Conservation (phyloP, 2,797 vertebrate genomes). For the Trichosurus vulpecula region DNA sequence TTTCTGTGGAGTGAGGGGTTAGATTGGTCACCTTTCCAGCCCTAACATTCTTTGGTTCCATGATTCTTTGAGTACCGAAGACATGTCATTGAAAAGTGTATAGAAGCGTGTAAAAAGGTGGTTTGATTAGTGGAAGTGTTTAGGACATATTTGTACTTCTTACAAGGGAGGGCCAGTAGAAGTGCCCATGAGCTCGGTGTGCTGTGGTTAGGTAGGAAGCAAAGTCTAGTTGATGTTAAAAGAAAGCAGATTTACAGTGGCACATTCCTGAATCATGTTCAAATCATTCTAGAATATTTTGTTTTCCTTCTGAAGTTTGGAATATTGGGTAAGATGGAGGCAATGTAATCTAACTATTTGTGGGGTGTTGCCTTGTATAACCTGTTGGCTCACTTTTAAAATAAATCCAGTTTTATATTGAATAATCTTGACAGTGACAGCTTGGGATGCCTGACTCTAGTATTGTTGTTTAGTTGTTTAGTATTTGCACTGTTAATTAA, state of each 20-base stretch:
- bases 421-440: constrained; percentile 9
- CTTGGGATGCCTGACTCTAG: constrained; percentile 16
- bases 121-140: constrained; percentile 20
- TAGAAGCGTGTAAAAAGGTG: background rate
- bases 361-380: background rate
- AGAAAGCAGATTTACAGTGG: constrained; percentile 39
- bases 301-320: constrained; percentile 30
- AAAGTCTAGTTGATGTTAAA: background rate
- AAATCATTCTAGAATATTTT: constrained; percentile 4
- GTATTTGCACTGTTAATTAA: constrained; percentile 34
- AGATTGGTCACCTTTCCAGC: background rate
- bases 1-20: background rate
- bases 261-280: background rate
- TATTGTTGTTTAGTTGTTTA: constrained; percentile 22
- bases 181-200: background rate
- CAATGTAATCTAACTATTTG: too few species aligned
- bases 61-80: background rate
- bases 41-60: background rate
- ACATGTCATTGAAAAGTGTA: background rate
- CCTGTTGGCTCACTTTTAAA: constrained; percentile 9
- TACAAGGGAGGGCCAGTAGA: background rate
- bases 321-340: background rate
- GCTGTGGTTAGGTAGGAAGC: background rate
- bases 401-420: background rate
- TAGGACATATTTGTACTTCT: background rate